A percentile compares a stretch with the other conserved stretches of the same genome.
Evolutionary conservation across 2,888 invertebrate species (phyloP).

Genomic region (Hypercompe scribonia): DNA sequence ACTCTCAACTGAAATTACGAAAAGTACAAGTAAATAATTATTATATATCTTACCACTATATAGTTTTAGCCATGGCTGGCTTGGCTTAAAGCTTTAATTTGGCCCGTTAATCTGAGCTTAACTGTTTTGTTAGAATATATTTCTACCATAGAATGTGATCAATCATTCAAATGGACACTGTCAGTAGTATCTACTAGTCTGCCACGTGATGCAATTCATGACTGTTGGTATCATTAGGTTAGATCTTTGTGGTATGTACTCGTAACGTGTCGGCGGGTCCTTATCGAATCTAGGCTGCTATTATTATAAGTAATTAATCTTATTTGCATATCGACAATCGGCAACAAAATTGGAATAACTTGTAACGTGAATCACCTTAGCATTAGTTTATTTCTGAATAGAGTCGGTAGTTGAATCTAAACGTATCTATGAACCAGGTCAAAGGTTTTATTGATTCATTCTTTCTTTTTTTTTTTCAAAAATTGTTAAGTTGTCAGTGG

Average conservation of each 20-base stretch:
- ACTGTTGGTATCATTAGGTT: slow-evolving; percentile 35
- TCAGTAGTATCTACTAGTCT: not conserved
- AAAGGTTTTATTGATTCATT: not conserved
- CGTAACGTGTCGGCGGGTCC: slow-evolving; percentile 37
- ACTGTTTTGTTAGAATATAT: not conserved
- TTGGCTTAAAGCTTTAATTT: not conserved
- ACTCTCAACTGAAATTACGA: too few relatives aligned
- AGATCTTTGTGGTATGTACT: slow-evolving; percentile 49
- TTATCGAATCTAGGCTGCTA: slow-evolving; percentile 41
- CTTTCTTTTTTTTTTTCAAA: not conserved
- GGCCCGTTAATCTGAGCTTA: not conserved
- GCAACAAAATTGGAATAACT: not conserved
- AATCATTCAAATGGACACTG: slow-evolving; percentile 19
- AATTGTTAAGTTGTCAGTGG: not conserved
- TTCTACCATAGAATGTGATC: slow-evolving; percentile 5
- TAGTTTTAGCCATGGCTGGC: too few relatives aligned
- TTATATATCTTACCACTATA: too few relatives aligned
- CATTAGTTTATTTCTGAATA: not conserved
- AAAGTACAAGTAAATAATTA: too few relatives aligned
- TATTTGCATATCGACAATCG: slow-evolving; percentile 13
- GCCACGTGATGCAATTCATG: slow-evolving; percentile 25
- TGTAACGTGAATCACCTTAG: not conserved
- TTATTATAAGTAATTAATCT: slow-evolving; percentile 14
- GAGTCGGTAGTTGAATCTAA: not conserved
- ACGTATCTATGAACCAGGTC: too few relatives aligned